A percentile compares a stretch with the other conserved stretches of the same genome.
Evolutionary conservation across 2,888 invertebrate species (phyloP).

Genomic region (Hirtodrosophila duncani): DNA sequence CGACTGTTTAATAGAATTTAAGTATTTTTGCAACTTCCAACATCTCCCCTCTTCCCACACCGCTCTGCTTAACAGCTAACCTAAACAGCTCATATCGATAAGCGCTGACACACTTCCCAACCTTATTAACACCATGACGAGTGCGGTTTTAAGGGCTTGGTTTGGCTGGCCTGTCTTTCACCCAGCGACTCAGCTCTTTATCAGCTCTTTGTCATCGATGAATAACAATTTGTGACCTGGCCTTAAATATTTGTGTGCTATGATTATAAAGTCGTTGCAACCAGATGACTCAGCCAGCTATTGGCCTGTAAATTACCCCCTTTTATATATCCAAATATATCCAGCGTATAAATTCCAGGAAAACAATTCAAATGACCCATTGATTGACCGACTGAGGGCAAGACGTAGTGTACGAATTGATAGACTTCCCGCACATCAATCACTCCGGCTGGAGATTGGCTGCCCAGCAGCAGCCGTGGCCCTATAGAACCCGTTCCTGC

Average conservation of each 20-base stretch:
- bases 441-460: slow-evolving; percentile 23
- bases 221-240: slow-evolving; percentile 19
- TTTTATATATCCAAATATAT: slow-evolving; percentile 28
- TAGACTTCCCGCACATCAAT: slow-evolving; percentile 50
- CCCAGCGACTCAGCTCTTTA: slow-evolving; percentile 9
- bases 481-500: slow-evolving; percentile 41
- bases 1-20: no score
- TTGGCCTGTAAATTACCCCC: slow-evolving; percentile 17
- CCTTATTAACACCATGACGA: slow-evolving; percentile 15
- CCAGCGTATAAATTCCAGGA: neutral
- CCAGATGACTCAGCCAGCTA: slow-evolving; percentile 29
- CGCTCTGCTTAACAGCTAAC: no score
- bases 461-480: slow-evolving; percentile 11
- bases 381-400: neutral
- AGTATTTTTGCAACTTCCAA: no score
- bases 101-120: slow-evolving; percentile 11
- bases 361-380: neutral
- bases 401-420: slow-evolving; percentile 19
- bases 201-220: slow-evolving; percentile 51
- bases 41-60: no score
- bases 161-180: slow-evolving; percentile 19
- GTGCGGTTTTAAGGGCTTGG: slow-evolving; percentile 17
- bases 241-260: slow-evolving; percentile 18
- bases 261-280: neutral
- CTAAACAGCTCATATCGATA: no score